Base-by-base conservation (phyloP, 2,888 invertebrate species). In the Hirtodrosophila trivittata region DNA sequence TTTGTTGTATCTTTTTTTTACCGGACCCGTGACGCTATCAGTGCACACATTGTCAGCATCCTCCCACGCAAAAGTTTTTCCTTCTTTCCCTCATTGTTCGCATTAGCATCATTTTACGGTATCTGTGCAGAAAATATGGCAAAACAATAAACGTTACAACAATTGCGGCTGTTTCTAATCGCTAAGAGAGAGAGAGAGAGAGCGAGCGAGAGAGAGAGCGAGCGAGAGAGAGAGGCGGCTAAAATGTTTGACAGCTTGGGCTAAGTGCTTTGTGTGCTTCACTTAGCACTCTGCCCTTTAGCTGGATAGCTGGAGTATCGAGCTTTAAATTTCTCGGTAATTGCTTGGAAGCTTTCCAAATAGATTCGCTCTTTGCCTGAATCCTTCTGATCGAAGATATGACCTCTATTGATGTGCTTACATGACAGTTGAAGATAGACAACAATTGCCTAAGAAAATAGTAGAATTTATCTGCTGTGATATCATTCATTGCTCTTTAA, bases 111-210 rank as follows among this genome's bases (percentile, higher is more conserved):
- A 41, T 57, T 64, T 69, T 49, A 49, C 43, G 54, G 45, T 70
- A 55, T 67, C 60, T 68, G 70, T 57, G 37, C 42, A 32, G 33
- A 67, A 81, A 84, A 67, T 84, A 77, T 74, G 81, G 62, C 67
- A 60, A 81, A 84, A 84, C 81, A 84, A 82, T 82, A 84, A 82
- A 76, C 72, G 77, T 77, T 84, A 78, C 63, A 76, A 73, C 65
- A 75, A 67, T 75, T 66, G 63, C 37, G 66, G 54, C 56, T 55
- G 71, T 32, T 33, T 54, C 66, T 64, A 66, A 66, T 66, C 52
- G 66, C 42, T 38, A 30, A 33, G 58, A 21, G n/a, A n/a, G n/a
- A n/a, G n/a, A n/a, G n/a, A n/a, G n/a, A n/a, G n/a, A n/a, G n/a
- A n/a, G n/a, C n/a, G n/a, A n/a, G n/a, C n/a, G n/a, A n/a, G n/a